Evolutionary conservation across 2,797 vertebrate species (phyloP), one percentile per base, ranked within the genome.

Genomic region (Acropternis orthonyx): DNA sequence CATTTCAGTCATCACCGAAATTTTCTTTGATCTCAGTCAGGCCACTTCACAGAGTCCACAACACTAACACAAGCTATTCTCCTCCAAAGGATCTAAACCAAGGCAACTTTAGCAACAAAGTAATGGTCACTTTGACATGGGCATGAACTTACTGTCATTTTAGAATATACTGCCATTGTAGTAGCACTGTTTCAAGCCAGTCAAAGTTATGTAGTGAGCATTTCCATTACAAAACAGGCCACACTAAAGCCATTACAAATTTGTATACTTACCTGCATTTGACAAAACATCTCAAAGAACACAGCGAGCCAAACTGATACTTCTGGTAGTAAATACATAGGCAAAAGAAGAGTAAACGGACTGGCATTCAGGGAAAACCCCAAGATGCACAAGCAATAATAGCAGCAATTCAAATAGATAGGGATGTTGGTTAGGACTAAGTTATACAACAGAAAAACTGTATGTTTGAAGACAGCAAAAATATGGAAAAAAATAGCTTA

Each of bases 331-430:
- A 73, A 3, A 9, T 13, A 49, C 12, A 20, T 1, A 78, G 24
- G 19, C 13, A 34, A 54, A 49, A 85, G 17, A 59, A 46, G 9
- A 73, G 23, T 21, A 55, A 48, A 78, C 17, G 11, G n/a, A 51
- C 17, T 58, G 27, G 16, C 26, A 61, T 13, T 77, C 23, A 61
- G 24, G 19, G 18, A 65, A 66, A 62, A 4, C 2, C 19, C 32
- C 1, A 3, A 77, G 43, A 76, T 21, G 12, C 16, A n/a, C 18
- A 52, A 48, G 17, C 28, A 27, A 10, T 4, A 69, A 41, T 0
- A 51, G 12, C 14, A 67, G 46, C n/a, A 78, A 59, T 30, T 65
- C 76, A 88, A 41, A 26, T 36, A 5, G 16, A 58, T 1, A 46
- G 12, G 11, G 6, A 41, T 44, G 6, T 6, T 67, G 28, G 5